Conservation (phyloP, 1,140 invertebrate genomes). For the Diachasma alloeum region DNA sequence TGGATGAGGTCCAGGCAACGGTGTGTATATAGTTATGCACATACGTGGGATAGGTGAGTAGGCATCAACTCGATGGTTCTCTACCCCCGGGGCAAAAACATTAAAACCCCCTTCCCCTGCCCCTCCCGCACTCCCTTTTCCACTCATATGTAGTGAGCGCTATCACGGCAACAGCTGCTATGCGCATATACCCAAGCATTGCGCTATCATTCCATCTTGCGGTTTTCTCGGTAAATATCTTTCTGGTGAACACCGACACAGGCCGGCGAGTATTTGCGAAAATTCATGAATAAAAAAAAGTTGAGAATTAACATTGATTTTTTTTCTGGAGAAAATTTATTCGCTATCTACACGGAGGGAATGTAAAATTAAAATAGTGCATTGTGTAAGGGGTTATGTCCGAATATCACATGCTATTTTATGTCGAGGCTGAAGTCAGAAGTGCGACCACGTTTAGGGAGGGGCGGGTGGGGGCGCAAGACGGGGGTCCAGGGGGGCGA, state of each 20-base stretch:
- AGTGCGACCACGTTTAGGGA: too few species aligned
- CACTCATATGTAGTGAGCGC: conserved; percentile 20
- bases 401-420: too few species aligned
- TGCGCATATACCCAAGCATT: conserved; percentile 13
- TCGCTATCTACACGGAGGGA: too few species aligned
- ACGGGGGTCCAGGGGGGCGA: too few species aligned
- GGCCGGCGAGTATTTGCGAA: background rate
- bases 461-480: too few species aligned
- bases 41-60: conserved; percentile 16
- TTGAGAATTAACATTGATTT: background rate
- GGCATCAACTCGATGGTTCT: background rate
- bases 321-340: too few species aligned
- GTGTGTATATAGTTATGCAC: background rate
- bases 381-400: too few species aligned
- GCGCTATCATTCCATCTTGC: conserved; percentile 9
- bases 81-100: conserved; percentile 14
- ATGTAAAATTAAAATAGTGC: too few species aligned
- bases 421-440: too few species aligned
- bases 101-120: conserved; percentile 10
- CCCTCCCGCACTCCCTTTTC: conserved; percentile 8
- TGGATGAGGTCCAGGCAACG: background rate
- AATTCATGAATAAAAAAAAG: background rate
- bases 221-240: conserved; percentile 11
- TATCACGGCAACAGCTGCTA: conserved; percentile 39
- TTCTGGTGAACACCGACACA: background rate